These are phyloP conservation scores for Murina feae DNA, from an alignment of 2,113 vertebrate species.

Conservation along the genomic window DNA sequence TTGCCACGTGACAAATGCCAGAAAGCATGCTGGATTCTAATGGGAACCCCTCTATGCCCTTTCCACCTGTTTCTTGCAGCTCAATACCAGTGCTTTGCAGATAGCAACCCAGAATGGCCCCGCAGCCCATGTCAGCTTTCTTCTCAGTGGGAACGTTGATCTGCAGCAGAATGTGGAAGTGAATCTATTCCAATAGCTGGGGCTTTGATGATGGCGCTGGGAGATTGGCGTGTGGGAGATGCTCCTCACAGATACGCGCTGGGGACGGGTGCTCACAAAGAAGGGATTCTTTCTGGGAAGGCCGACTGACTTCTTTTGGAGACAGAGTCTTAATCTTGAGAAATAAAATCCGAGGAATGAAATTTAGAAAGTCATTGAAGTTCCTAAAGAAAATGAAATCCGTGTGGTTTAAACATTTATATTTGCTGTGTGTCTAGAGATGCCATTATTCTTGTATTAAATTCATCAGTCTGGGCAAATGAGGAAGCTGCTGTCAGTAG, in stretches of 20 bases:
- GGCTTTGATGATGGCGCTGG: not conserved
- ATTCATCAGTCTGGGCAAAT: conserved; percentile 16
- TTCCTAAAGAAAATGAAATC: conserved; percentile 31
- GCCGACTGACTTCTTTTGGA: not conserved
- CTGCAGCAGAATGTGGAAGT: conserved; percentile 83
- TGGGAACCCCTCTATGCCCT: not conserved
- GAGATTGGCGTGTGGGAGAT: not conserved
- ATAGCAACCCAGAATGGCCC: conserved; percentile 83
- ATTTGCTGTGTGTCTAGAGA: not conserved
- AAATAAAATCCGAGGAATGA: conserved; percentile 20
- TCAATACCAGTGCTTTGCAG: conserved; percentile 81
- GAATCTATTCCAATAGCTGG: not conserved
- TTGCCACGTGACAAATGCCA: not conserved
- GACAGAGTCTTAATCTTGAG: conserved; percentile 33
- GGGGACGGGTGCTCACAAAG: not conserved
- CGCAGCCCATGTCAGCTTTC: conserved; percentile 82
- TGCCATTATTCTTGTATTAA: not conserved
- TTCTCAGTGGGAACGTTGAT: conserved; percentile 81
- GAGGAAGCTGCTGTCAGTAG: not conserved
- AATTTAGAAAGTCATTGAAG: conserved; percentile 32
- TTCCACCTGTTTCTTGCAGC: conserved; percentile 75
- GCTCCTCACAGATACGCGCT: not conserved
- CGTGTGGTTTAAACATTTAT: conserved; percentile 27
- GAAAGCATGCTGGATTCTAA: not conserved
- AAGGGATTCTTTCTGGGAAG: conserved; percentile 16